A percentile compares a stretch with the other conserved stretches of the same genome.
These are phyloP conservation scores for Caenorhabditis brenneri DNA, from an alignment of 1,140 invertebrate species.

Conservation along the genomic window DNA sequence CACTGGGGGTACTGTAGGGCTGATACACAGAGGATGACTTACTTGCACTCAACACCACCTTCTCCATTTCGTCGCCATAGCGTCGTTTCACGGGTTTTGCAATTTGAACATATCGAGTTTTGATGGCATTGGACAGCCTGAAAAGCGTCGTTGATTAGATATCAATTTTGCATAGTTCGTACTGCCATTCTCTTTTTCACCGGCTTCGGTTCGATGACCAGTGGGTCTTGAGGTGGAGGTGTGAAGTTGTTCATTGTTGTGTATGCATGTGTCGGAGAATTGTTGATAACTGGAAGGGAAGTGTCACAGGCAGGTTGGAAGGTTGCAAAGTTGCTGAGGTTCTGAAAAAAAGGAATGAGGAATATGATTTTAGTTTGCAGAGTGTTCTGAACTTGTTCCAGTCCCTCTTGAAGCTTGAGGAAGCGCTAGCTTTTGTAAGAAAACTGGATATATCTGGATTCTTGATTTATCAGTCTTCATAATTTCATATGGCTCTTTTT, in stretches of 20 bases:
- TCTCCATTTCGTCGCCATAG: slow-evolving; percentile 82
- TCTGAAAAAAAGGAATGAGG: slow-evolving; percentile 6
- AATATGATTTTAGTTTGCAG: too few relatives aligned
- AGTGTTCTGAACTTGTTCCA: too few relatives aligned
- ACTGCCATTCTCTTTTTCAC: slow-evolving; percentile 49
- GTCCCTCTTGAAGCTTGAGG: too few relatives aligned
- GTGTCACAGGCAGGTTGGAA: not conserved
- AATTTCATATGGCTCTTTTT: too few relatives aligned
- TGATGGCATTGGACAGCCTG: slow-evolving; percentile 54
- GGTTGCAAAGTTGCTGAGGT: not conserved
- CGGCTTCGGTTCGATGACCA: slow-evolving; percentile 27
- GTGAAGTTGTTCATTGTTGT: slow-evolving; percentile 29
- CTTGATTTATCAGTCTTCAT: too few relatives aligned
- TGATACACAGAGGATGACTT: slow-evolving; percentile 9
- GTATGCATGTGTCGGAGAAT: not conserved
- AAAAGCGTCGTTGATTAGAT: not conserved
- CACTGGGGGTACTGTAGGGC: not conserved
- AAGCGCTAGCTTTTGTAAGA: too few relatives aligned
- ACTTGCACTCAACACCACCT: slow-evolving; percentile 91
- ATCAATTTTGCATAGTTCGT: not conserved
- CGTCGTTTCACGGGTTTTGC: slow-evolving; percentile 60
- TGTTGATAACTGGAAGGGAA: not conserved
- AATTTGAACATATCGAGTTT: slow-evolving; percentile 62
- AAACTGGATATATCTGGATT: too few relatives aligned
- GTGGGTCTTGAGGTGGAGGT: slow-evolving; percentile 49